A percentile compares a stretch with the other conserved stretches of the same genome.
These are phyloP conservation scores for Parus major DNA, from an alignment of 2,113 vertebrate genomes.

Conservation along the genomic window DNA sequence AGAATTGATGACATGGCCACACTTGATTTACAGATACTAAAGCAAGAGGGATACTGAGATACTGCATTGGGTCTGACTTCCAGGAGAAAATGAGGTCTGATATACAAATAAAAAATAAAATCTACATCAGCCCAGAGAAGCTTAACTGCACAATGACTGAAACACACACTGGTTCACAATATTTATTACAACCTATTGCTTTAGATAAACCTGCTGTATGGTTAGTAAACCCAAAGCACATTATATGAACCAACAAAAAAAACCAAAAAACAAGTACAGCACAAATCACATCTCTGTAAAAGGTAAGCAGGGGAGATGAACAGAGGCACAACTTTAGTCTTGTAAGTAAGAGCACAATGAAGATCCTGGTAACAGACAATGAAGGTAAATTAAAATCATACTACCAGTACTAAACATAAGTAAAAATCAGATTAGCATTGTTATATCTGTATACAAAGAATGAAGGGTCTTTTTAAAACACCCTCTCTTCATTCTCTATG, in stretches of 20 bases:
- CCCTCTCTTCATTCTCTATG: neutral
- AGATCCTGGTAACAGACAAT: neutral
- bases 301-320: neutral
- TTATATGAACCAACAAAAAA: neutral
- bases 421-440: neutral
- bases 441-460: constrained; percentile 3
- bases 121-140: neutral
- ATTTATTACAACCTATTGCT: constrained; percentile 67
- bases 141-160: constrained; percentile 3
- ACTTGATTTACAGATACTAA: neutral
- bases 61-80: neutral
- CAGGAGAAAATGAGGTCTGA: neutral
- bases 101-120: neutral
- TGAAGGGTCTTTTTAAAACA: constrained; percentile 1
- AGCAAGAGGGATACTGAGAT: neutral
- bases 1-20: neutral
- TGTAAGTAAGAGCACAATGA: constrained; percentile 12
- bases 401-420: neutral
- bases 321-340: neutral
- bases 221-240: constrained; percentile 6
- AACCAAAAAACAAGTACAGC: neutral
- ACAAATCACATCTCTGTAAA: neutral
- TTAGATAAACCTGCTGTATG: constrained; percentile 35
- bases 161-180: constrained; percentile 21
- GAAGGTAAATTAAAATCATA: neutral